Conservation (phyloP, 2,797 vertebrate genomes). For the Buceros bicornis region DNA sequence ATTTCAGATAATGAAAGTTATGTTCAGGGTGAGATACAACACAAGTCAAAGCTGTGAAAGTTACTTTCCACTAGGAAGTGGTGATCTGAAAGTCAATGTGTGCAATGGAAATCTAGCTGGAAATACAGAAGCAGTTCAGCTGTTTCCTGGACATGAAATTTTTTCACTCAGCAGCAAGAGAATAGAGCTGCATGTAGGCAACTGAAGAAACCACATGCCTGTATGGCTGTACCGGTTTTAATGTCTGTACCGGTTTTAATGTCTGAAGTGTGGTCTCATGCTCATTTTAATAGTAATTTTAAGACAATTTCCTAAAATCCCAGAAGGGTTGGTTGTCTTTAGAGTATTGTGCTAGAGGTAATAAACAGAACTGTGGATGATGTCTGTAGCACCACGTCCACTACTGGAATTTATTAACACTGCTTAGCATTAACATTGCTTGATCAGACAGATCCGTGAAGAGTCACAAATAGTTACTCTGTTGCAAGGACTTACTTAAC, state of each 20-base stretch:
- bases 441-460: background rate
- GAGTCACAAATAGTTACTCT: background rate
- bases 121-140: background rate
- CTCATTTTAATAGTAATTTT: background rate
- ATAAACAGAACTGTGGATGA: background rate
- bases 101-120: background rate
- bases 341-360: background rate
- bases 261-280: background rate
- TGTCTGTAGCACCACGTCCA: background rate
- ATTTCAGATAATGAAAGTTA: background rate
- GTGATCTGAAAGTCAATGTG: background rate
- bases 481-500: background rate
- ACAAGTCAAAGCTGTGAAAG: background rate
- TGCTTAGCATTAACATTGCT: background rate
- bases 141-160: background rate
- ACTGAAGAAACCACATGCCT: background rate
- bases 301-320: background rate
- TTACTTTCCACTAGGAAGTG: background rate
- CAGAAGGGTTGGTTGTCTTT: background rate
- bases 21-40: background rate
- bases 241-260: background rate
- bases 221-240: background rate
- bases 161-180: background rate
- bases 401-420: background rate
- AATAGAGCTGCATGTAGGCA: background rate